Evolutionary conservation across 2,797 vertebrate genomes (phyloP), one percentile per base, ranked within the genome.

Genomic region (Cryptoblepharus egeriae): DNA sequence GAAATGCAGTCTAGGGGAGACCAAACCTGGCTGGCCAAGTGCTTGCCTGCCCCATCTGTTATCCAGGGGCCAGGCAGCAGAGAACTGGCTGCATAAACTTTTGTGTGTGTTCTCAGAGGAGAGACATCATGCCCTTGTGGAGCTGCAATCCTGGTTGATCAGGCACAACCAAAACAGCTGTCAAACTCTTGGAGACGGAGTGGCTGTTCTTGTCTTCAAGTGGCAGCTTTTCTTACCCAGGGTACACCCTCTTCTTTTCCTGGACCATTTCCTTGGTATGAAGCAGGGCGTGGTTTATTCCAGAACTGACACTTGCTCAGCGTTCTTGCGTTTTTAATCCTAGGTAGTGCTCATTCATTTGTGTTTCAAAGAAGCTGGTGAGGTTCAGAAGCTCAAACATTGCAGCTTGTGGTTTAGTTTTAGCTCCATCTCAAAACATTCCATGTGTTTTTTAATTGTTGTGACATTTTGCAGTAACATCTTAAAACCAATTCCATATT

Each of bases 1-100:
- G 97, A 92, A 98, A 95, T 77, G 97, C 97, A 42, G 96, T 99
- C 94, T 99, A 98, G 93, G 63, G 86, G 57, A 57, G 92, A 87
- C 45, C 79, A 86, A 88, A 78, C 67, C 39, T 67, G 82, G 1
- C 12, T 63, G 37, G 30, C 70, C 26, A 60, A n/a, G 35, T 39
- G 82, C 60, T 77, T 35, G 35, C 37, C 45, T 61, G 35, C 74
- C 26, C 65, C 72, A 10, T 10, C 35, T 32, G 63, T 42, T n/a
- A 4, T 60, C 35, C 35, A 42, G 11, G 61, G 60, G 85, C 80
- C 85, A 88, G 77, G 70, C 89, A 89, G 90, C 83, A 79, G 91
- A 84, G 88, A 86, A 82, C 24, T 86, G 86, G 90, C 92, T 88
- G 37, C 87, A 79, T 91, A 89, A 93, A 87, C 83, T 83, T 91